A percentile compares a stretch with the other conserved stretches of the same genome.
Evolutionary conservation across 2,888 invertebrate genomes (phyloP).

Genomic region (Liopterus haemorrhoidalis): DNA sequence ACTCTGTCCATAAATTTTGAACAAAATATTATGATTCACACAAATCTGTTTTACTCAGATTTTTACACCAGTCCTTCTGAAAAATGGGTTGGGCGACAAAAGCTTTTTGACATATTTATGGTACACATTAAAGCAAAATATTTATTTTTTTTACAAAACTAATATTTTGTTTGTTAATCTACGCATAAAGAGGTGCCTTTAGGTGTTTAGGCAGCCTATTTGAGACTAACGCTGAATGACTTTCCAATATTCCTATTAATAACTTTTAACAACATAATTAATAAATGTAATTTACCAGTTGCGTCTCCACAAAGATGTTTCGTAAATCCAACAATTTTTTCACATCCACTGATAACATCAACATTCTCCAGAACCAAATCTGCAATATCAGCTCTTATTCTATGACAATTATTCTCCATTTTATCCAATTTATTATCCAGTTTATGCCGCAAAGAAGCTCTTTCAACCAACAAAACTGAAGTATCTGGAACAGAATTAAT

Average conservation of each 20-base stretch:
- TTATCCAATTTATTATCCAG: conserved; percentile 60
- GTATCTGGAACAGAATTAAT: conserved; percentile 48
- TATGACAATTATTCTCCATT: conserved; percentile 47
- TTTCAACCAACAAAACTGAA: conserved; percentile 69
- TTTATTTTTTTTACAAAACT: background rate
- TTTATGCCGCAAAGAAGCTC: conserved; percentile 75
- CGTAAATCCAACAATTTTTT: conserved; percentile 65
- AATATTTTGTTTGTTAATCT: too few species aligned
- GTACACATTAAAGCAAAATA: background rate
- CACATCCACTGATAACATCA: conserved; percentile 45
- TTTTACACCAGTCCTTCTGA: too few species aligned
- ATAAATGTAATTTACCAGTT: conserved; percentile 54
- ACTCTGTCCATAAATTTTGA: too few species aligned
- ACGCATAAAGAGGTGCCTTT: too few species aligned
- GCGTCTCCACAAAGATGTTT: conserved; percentile 89
- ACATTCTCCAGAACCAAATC: conserved; percentile 62
- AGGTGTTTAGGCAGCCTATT: too few species aligned
- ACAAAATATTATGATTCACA: too few species aligned
- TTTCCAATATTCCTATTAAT: too few species aligned
- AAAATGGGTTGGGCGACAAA: too few species aligned
- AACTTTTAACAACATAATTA: conserved; percentile 14
- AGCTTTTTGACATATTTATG: too few species aligned
- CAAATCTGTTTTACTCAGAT: too few species aligned
- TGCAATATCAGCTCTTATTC: conserved; percentile 76
- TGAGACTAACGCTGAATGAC: too few species aligned